Conservation (phyloP, 2,797 vertebrate genomes). For the Chrysocyon brachyurus region DNA sequence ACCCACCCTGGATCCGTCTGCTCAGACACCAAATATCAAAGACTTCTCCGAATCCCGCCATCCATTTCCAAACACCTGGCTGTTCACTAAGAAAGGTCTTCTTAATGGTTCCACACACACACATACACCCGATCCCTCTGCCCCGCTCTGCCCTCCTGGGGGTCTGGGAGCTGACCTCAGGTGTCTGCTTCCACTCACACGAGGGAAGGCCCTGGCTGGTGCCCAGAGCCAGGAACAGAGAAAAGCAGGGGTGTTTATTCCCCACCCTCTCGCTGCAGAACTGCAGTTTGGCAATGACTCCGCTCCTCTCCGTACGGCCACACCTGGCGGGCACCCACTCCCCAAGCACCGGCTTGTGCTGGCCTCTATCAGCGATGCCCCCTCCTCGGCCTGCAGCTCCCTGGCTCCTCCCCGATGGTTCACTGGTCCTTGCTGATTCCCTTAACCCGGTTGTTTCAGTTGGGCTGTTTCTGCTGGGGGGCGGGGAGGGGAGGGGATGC, state of each 20-base stretch:
- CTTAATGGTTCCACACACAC: too few species aligned
- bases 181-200: neutral
- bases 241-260: neutral
- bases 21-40: neutral
- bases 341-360: neutral
- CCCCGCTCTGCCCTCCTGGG: neutral
- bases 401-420: neutral
- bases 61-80: neutral
- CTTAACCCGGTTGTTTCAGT: neutral
- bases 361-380: accelerated
- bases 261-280: neutral
- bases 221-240: neutral
- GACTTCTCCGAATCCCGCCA: neutral
- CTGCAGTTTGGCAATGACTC: neutral
- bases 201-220: neutral
- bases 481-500: neutral
- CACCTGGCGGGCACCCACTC: neutral
- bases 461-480: too few species aligned
- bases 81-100: neutral
- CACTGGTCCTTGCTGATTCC: too few species aligned
- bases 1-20: too few species aligned
- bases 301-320: neutral
- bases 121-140: neutral
- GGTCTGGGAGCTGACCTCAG: neutral
- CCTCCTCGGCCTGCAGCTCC: neutral